Base-by-base conservation (phyloP, 1,140 invertebrate genomes). In the Battus philenor region DNA sequence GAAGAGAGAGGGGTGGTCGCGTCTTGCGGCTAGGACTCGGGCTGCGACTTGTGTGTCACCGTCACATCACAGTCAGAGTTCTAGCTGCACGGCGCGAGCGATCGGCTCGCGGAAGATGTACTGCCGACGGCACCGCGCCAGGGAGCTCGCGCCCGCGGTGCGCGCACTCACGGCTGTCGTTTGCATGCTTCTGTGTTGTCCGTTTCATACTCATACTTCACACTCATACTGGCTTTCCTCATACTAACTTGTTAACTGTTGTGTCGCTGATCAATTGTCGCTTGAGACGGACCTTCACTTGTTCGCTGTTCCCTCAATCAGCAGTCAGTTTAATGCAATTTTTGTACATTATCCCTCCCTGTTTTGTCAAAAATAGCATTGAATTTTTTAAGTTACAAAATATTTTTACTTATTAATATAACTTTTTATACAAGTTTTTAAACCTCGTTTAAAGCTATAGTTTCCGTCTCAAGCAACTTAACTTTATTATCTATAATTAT, bases 61-160 rank as follows among this genome's bases (percentile, higher is more conserved):
- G 53, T 91, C 93, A 93, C 93, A 94, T 95, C 93, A 95, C 93
- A 95, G 93, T 93, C 93, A 93, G 92, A 94, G 93, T 94, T 94
- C 93, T 94, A 93, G 91, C 93, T 93, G 81, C 87, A 90, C 89
- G 87, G 79, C 84, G 86, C 76, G 71, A 33, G 68, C 46, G 29
- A 5, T 6, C 47, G 39, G n/a, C 53, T 38, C 32, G 9, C 38
- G 39, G 31, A 44, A 18, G 43, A 39, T 12, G 24, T 32, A 9
- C 15, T 34, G 17, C 13, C 36, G 18, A 10, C 18, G 11, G 27
- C 11, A 15, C 20, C 27, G 20, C 36, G 20, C n/a, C 9, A n/a
- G 15, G 6, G 2, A 22, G n/a, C 2, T 27, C 12, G 8, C 36
- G n/a, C 11, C n/a, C 4, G 4, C 11, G 2, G 18, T 20, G 18